phyloP scores from a whole-genome alignment of 2,888 invertebrate genomes.

The Amphipyra tragopoginis region DNA sequence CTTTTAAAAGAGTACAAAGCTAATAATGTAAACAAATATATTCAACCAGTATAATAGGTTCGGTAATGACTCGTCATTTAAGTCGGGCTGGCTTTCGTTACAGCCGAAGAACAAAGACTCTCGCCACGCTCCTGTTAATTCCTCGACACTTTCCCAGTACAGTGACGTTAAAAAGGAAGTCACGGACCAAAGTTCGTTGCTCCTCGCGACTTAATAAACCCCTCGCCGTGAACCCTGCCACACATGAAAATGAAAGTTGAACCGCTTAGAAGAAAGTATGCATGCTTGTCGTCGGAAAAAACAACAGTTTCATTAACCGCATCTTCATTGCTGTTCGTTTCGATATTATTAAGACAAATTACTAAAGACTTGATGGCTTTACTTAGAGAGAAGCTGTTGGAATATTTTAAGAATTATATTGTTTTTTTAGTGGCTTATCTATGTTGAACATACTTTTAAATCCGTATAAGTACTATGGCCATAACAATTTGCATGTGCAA shows the following conservation, averaged over 20 bases:
- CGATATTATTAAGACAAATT: slow-evolving; percentile 10
- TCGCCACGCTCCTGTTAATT: slow-evolving; percentile 83
- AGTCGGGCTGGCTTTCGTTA: slow-evolving; percentile 67
- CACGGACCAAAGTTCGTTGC: slow-evolving; percentile 83
- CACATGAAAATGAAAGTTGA: slow-evolving; percentile 79
- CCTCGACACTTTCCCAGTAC: slow-evolving; percentile 82
- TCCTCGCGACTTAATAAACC: slow-evolving; percentile 64
- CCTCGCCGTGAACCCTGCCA: slow-evolving; percentile 59
- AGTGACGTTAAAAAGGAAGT: slow-evolving; percentile 86
- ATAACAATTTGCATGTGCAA: slow-evolving; percentile 32
- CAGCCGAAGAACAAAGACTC: slow-evolving; percentile 80
- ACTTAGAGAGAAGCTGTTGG: slow-evolving; percentile 11
- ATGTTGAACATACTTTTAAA: slow-evolving; percentile 20
- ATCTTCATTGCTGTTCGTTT: slow-evolving; percentile 62
- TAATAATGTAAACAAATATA: slow-evolving; percentile 78
- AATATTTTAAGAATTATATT: slow-evolving; percentile 11
- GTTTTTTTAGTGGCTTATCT: too few relatives aligned
- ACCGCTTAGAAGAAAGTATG: slow-evolving; percentile 65
- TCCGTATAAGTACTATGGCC: slow-evolving; percentile 3
- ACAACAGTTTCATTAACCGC: slow-evolving; percentile 65
- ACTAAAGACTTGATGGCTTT: slow-evolving; percentile 1
- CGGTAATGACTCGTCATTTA: slow-evolving; percentile 72
- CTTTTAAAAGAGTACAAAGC: slow-evolving; percentile 50
- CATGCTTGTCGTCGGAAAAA: slow-evolving; percentile 58
- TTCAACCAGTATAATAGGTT: slow-evolving; percentile 71